A percentile compares a stretch with the other conserved stretches of the same genome.
phyloP scores from a whole-genome alignment of 2,888 invertebrate genomes.

The Plagodis pulveraria region DNA sequence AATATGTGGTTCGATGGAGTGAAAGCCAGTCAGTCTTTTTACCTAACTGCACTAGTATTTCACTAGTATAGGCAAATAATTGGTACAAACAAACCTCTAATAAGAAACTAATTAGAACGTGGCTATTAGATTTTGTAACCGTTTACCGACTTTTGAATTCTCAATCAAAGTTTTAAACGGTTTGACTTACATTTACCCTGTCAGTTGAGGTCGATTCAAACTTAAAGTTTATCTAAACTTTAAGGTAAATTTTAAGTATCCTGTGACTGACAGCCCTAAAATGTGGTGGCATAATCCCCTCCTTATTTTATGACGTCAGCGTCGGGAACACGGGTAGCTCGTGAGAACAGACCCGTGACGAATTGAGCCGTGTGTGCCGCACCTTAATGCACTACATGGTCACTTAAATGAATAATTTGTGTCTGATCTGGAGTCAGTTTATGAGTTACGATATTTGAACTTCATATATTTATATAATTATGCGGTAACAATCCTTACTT shows the following conservation, averaged over 20 bases:
- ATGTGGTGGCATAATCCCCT: constrained; percentile 58
- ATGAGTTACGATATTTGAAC: too few species aligned
- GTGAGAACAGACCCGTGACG: constrained; percentile 74
- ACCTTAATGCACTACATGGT: constrained; percentile 37
- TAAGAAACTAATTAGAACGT: too few species aligned
- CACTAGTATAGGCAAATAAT: too few species aligned
- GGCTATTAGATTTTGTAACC: too few species aligned
- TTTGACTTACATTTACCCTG: constrained; percentile 7
- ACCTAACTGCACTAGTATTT: too few species aligned
- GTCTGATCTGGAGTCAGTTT: not conserved
- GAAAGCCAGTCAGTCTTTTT: too few species aligned
- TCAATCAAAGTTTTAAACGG: constrained; percentile 17
- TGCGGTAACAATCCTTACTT: too few species aligned
- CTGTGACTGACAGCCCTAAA: constrained; percentile 52
- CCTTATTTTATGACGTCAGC: constrained; percentile 37
- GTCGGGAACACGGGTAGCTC: constrained; percentile 75
- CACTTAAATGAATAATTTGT: constrained; percentile 5
- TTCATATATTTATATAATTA: too few species aligned
- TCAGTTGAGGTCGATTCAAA: constrained; percentile 13
- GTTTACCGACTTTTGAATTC: constrained; percentile 1
- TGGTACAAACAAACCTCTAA: too few species aligned
- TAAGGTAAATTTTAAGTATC: not conserved
- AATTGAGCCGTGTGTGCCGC: constrained; percentile 42
- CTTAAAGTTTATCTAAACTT: constrained; percentile 3
- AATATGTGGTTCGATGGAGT: too few species aligned